These are phyloP conservation scores for Cephus runcator DNA, from an alignment of 2,888 invertebrate species.

Conservation along the genomic window DNA sequence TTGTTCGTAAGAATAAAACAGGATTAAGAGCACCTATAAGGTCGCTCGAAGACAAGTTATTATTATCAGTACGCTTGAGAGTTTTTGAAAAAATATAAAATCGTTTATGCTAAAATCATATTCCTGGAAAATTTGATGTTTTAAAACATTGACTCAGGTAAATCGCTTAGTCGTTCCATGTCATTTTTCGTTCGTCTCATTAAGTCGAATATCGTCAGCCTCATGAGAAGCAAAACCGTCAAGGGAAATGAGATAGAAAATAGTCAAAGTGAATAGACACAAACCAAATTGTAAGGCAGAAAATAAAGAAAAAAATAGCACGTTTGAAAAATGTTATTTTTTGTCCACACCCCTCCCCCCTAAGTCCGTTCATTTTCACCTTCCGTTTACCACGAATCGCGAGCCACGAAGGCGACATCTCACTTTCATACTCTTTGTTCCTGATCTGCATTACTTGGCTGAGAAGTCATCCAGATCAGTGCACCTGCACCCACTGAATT, in stretches of 20 bases:
- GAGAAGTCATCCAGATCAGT: background rate
- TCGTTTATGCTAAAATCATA: background rate
- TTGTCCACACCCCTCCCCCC: rapidly evolving
- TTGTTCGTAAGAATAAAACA: too few relatives aligned
- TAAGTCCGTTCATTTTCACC: too few relatives aligned
- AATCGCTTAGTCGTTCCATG: background rate
- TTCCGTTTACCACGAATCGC: too few relatives aligned
- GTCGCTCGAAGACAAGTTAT: too few relatives aligned
- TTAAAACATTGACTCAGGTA: background rate
- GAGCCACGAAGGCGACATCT: too few relatives aligned
- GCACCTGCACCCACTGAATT: background rate
- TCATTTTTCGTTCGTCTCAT: background rate
- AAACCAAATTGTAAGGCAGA: background rate
- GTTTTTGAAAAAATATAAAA: too few relatives aligned
- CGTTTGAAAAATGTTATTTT: too few relatives aligned
- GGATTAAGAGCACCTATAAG: too few relatives aligned
- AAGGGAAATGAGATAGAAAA: background rate
- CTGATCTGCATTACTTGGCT: background rate
- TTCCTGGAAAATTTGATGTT: background rate
- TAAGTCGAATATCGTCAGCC: background rate
- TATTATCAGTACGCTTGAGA: too few relatives aligned
- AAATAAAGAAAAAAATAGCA: background rate
- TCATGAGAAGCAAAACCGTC: background rate
- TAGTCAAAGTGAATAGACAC: background rate
- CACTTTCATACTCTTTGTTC: too few relatives aligned